phyloP scores from a whole-genome alignment of 2,113 vertebrate genomes.

The Hyaena hyaena region DNA sequence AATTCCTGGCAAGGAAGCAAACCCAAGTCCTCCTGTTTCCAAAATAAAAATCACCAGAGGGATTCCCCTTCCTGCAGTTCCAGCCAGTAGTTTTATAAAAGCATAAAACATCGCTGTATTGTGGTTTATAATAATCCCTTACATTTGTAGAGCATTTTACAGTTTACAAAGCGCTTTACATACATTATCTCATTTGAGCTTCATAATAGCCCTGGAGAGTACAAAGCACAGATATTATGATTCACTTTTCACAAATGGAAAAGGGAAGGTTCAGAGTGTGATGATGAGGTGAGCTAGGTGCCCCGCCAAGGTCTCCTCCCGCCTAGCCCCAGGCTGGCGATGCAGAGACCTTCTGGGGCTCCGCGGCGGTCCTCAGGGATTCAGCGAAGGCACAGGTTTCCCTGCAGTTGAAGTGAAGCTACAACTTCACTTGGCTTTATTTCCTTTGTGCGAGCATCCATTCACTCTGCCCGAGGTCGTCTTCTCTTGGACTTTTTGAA shows the following conservation, averaged over 20 bases:
- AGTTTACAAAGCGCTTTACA: conserved; percentile 73
- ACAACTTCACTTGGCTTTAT: neutral
- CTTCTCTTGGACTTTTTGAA: neutral
- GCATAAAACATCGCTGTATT: conserved; percentile 67
- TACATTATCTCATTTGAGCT: conserved; percentile 72
- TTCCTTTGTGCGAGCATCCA: neutral
- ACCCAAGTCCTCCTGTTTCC: conserved; percentile 75
- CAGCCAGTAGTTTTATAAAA: conserved; percentile 82
- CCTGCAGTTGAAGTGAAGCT: neutral
- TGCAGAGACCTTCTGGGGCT: neutral
- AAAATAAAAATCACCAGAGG: conserved; percentile 84
- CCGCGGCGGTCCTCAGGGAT: neutral
- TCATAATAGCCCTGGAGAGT: conserved; percentile 59
- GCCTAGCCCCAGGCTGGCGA: neutral
- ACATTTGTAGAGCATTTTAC: conserved; percentile 75
- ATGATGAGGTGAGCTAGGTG: neutral
- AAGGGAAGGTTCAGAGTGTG: neutral
- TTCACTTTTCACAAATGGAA: conserved; percentile 48
- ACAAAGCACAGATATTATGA: conserved; percentile 30
- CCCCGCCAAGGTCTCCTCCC: neutral
- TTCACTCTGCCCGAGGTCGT: neutral
- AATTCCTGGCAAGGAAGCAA: conserved; percentile 81
- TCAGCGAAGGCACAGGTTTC: neutral
- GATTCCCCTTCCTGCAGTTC: conserved; percentile 76
- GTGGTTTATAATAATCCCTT: conserved; percentile 78